phyloP scores from a whole-genome alignment of 2,113 vertebrate species.

The Eupsittula cactorum region DNA sequence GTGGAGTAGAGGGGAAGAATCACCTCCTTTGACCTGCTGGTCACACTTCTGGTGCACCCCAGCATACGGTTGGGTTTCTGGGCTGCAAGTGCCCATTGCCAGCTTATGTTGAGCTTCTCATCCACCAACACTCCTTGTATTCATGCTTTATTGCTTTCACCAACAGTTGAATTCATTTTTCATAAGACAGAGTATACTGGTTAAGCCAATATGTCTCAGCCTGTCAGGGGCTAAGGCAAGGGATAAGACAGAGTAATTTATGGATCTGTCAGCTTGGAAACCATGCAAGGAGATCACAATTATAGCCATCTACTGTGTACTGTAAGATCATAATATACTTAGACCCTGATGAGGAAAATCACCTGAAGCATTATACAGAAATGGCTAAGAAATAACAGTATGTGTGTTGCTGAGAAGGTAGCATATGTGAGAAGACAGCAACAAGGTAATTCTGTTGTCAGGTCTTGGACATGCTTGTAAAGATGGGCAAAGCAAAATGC shows the following conservation, averaged over 20 bases:
- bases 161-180: not conserved
- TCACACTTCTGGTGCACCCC: not conserved
- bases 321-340: not conserved
- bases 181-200: not conserved
- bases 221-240: not conserved
- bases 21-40: not conserved
- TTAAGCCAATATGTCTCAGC: not conserved
- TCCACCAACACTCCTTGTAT: not conserved
- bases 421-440: not conserved
- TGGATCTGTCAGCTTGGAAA: not conserved
- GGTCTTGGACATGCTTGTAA: not conserved
- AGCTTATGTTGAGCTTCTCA: not conserved
- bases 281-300: not conserved
- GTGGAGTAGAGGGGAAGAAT: not conserved
- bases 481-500: not conserved
- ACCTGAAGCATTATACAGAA: not conserved
- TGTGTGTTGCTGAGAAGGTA: not conserved
- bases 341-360: not conserved
- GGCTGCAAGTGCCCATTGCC: not conserved
- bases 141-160: not conserved
- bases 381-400: not conserved
- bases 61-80: not conserved
- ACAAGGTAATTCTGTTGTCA: not conserved
- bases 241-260: not conserved
- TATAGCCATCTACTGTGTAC: not conserved